Percentiles rank a stretch among this genome's conserved stretches.
phyloP scores from a whole-genome alignment of 2,797 vertebrate genomes.

The Pipistrellus kuhlii region DNA sequence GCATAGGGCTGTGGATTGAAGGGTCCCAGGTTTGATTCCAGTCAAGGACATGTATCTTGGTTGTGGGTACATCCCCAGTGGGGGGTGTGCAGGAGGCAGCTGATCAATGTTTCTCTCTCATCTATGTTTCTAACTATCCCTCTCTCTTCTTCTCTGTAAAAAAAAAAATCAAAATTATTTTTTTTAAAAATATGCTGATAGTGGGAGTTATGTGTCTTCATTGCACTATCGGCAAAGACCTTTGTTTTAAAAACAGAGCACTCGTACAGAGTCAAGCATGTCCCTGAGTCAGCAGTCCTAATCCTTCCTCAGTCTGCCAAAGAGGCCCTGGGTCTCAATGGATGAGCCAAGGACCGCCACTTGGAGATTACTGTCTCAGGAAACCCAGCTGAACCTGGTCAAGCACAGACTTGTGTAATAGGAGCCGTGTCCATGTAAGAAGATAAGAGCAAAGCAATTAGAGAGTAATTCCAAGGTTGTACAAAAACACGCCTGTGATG shows the following conservation, averaged over 20 bases:
- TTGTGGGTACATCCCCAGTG: too few species aligned
- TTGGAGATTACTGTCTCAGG: background rate
- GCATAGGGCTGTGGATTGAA: too few species aligned
- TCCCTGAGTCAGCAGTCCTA: constrained; percentile 25
- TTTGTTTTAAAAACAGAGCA: constrained; percentile 69
- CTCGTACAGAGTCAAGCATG: constrained; percentile 60
- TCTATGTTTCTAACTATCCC: too few species aligned
- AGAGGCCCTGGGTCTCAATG: constrained; percentile 25
- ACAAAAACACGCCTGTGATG: background rate
- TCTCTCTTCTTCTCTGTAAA: too few species aligned
- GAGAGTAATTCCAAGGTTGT: background rate
- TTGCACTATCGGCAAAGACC: constrained; percentile 5
- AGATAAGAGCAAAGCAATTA: background rate
- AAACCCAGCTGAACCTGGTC: background rate
- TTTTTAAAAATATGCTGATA: constrained; percentile 59
- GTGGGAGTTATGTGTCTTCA: constrained; percentile 31
- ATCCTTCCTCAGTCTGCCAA: background rate
- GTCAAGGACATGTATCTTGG: too few species aligned
- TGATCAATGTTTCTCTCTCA: too few species aligned
- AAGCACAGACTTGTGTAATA: background rate
- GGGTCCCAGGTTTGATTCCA: too few species aligned
- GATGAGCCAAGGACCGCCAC: background rate
- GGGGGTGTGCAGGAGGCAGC: too few species aligned
- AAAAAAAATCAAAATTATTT: too few species aligned
- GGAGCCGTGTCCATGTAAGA: background rate